Evolutionary conservation across 2,888 invertebrate genomes (phyloP).

Genomic region (Leucophenga maculata): DNA sequence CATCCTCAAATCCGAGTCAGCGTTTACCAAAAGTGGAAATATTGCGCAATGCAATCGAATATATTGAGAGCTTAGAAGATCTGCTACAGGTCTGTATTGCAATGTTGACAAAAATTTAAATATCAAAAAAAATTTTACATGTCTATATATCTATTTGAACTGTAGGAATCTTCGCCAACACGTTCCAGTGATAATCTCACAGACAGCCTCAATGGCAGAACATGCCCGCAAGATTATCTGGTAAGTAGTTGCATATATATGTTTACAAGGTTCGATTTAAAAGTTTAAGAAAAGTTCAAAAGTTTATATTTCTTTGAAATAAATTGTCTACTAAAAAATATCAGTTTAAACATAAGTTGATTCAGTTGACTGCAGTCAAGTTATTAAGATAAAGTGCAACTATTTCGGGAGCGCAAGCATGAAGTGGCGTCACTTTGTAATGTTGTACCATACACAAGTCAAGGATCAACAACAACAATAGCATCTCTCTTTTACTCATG

Average conservation of each 20-base stretch:
- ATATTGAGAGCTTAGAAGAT: conserved; percentile 93
- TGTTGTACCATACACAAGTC: too few species aligned
- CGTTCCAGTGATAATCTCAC: conserved; percentile 68
- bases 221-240: conserved; percentile 71
- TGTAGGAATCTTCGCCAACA: conserved; percentile 69
- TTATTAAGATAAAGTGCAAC: too few species aligned
- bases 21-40: conserved; percentile 98
- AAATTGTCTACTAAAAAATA: too few species aligned
- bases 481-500: too few species aligned
- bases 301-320: too few species aligned
- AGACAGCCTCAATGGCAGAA: conserved; percentile 66
- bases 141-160: neutral
- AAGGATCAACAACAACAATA: too few species aligned
- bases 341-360: too few species aligned
- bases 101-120: neutral
- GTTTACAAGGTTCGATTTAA: too few species aligned
- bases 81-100: conserved; percentile 77
- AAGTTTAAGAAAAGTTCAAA: too few species aligned
- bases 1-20: conserved; percentile 96
- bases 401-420: too few species aligned
- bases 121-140: neutral
- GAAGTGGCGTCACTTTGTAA: too few species aligned
- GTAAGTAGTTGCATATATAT: conserved; percentile 56
- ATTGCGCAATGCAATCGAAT: conserved; percentile 96
- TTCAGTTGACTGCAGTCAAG: too few species aligned